phyloP scores from a whole-genome alignment of 2,113 vertebrate species.

The Rhea pennata region DNA sequence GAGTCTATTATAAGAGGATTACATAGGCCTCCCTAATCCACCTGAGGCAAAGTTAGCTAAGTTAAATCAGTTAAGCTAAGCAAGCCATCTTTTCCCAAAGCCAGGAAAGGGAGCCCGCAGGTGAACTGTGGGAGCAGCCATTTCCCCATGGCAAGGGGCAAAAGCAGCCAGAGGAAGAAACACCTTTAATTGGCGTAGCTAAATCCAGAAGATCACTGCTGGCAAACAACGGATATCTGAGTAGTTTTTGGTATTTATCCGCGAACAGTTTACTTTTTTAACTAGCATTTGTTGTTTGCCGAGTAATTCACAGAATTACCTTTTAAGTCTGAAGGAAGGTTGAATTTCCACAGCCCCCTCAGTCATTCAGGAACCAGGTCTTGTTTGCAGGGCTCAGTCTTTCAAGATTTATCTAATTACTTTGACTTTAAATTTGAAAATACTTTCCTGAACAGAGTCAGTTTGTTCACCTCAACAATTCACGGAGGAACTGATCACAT shows the following conservation, averaged over 20 bases:
- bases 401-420: neutral
- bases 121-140: rapidly evolving
- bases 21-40: neutral
- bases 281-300: neutral
- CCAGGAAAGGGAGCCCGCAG: rapidly evolving
- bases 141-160: rapidly evolving
- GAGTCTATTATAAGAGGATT: neutral
- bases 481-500: neutral
- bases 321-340: neutral
- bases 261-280: neutral
- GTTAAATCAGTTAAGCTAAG: neutral
- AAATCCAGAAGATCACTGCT: neutral
- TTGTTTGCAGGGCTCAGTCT: neutral
- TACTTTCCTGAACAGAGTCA: neutral
- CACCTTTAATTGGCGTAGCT: neutral
- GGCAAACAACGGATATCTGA: neutral
- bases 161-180: neutral
- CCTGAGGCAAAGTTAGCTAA: neutral
- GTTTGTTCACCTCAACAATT: neutral
- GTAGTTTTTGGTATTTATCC: neutral
- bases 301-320: neutral
- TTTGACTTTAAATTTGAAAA: neutral
- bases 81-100: neutral
- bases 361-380: neutral
- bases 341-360: neutral